Evolutionary conservation across 2,888 invertebrate species (phyloP), one percentile per base, ranked within the genome.

Genomic region (Palloptera scutellata): DNA sequence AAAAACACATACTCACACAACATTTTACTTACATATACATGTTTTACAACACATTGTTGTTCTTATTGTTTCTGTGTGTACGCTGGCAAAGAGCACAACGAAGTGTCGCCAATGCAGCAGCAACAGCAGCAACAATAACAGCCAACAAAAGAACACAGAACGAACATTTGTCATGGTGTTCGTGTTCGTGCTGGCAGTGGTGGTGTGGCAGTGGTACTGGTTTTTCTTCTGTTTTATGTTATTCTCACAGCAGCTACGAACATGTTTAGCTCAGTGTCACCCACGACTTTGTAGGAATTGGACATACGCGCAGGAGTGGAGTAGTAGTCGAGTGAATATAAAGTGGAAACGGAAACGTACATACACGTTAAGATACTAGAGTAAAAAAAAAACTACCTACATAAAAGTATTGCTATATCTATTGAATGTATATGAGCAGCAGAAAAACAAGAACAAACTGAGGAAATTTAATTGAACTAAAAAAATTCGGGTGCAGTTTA

Each of bases 261-360:
- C 64, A 64, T 78, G 78, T 81, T 30, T 30, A 30, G 30, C 30
- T 30, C 80, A 81, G 80, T 81, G 81, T 81, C 81, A 81, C 81
- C 81, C 81, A 81, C 81, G 77, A 79, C 81, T 77, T 79, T 78
- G 78, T 73, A 76, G 75, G 77, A 76, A 80, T 76, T 80, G 80
- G 80, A 78, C 78, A 73, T 72, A 66, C 62, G 70, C 68, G 66
- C 64, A 72, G 67, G 67, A 70, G 70, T 72, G 70, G 67, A 69
- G 61, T 66, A 43, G 65, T 61, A 54, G 64, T 54, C 48, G 61
- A 41, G 61, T 61, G 52, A 30, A 30, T 2, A 2, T 30, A 13
- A 61, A 11, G 48, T 61, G 61, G 43, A 13, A 53, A 20, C 53
- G 54, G 52, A 62, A 20, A 51, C 19, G 13, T 42, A 5, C 13